Base-by-base conservation (phyloP, 2,797 vertebrate species). In the Brachyalestes nurse region DNA sequence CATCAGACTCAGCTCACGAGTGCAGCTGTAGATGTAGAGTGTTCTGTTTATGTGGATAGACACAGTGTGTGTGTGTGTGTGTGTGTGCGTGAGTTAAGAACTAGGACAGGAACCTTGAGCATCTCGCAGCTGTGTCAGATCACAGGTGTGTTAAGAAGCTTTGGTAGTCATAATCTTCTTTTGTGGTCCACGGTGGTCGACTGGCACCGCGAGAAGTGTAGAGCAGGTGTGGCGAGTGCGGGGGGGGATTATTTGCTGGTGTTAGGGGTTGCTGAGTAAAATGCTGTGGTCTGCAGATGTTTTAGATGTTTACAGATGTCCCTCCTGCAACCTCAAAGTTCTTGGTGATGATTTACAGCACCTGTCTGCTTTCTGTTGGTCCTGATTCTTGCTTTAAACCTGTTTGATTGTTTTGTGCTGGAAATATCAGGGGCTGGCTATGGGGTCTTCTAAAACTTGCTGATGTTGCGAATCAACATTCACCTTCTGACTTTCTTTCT, bases 61-160 rank as follows among this genome's bases (percentile, higher is more conserved):
- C 47, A 13, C 19, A 42, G 10, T 13, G 34, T 67, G 10, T 61
- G 45, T 16, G 47, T 13, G 9, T 45, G 23, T 58, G 42, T 55
- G 21, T 49, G 25, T 12, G 1, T 1, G 28, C 55, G 8, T 57
- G 23, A 21, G 19, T 73, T 21, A 10, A 45, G 58, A 78, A 25
- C 5, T 60, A 21, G 62, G 51, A 67, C 69, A 69, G 53, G 14
- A 69, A 61, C 19, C 13, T 12, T 69, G 64, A 64, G 47, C 60
- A 65, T 75, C 67, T 78, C 65, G 61, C 81, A 85, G 79, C 81
- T 85, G 86, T 79, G 65, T 72, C 73, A 14, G 70, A 83, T 62
- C 83, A 85, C 83, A 85, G 77, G 79, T 87, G 86, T 80, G 66
- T 57, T 55, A 61, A 45, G 8, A 66, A 38, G 17, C 25, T 75